Base-by-base conservation (phyloP, 2,113 vertebrate species). In the Alaudala cheleensis region DNA sequence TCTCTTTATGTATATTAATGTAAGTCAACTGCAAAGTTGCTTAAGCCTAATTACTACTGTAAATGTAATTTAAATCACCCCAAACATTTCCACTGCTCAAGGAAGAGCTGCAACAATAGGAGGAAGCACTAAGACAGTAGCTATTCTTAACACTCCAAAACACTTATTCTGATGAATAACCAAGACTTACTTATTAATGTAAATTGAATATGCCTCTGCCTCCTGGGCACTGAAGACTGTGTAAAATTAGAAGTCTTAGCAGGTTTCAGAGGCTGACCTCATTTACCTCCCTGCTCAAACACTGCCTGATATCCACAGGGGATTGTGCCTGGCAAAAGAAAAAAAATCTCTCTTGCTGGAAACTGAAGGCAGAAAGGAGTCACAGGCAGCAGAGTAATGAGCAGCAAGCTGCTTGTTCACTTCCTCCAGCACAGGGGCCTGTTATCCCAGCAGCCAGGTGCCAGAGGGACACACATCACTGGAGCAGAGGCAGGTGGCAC, bases 61-160 rank as follows among this genome's bases (percentile, higher is more conserved):
- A 95, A 90, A 93, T 60, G 72, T 65, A 79, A 94, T 69, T 93
- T 72, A 90, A 96, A 82, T 70, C 50, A 34, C 82, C 37, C 77
- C 26, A 89, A 94, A 62, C 34, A 56, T 89, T 96, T 94, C 78
- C 95, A 95, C 56, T 78, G 74, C 79, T 82, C 28, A 37, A 95
- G 96, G 96, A 96, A 96, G 86, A 87, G 80, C 71, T 87, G 40
- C 42, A 92, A 97, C 94, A 97, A 96, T 96, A 62, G 90, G 21
- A 95, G 95, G 97, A 97, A 97, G 93, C 5, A 11, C 69, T 81
- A 79, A 85, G 81, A 81, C 33, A 50, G 81, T 25, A 82, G 81
- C 86, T 96, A 95, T 97, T 96, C 95, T 95, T 82, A 80, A 91
- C 57, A 28, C 45, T 84, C n/a, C 83, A 92, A 95, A 62, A 7